These are phyloP conservation scores for Mystacides longicornis DNA, from an alignment of 2,888 invertebrate species.

Conservation along the genomic window DNA sequence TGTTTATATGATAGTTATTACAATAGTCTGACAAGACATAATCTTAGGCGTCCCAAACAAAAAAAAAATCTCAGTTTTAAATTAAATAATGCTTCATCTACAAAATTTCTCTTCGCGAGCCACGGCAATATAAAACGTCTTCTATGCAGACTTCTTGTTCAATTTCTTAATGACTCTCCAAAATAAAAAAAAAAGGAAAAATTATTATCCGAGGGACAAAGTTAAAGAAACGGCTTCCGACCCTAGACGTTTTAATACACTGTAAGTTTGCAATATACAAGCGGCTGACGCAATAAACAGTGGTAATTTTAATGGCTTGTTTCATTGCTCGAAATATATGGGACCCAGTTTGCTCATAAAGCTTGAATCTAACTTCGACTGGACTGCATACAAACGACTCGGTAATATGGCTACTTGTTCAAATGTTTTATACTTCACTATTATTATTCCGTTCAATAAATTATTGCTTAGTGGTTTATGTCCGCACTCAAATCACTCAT, in stretches of 20 bases:
- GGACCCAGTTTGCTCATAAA: slow-evolving; percentile 22
- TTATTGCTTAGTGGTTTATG: too few species aligned
- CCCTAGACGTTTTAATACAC: neutral
- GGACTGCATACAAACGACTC: slow-evolving; percentile 14
- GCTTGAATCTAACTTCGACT: slow-evolving; percentile 23
- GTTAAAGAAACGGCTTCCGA: neutral
- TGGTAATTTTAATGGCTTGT: slow-evolving; percentile 27
- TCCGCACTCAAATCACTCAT: too few species aligned
- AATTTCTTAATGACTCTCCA: slow-evolving; percentile 1
- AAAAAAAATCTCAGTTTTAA: too few species aligned
- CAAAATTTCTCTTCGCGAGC: neutral
- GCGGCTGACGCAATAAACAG: slow-evolving; percentile 23
- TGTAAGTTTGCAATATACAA: slow-evolving; percentile 2
- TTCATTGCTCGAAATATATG: slow-evolving; percentile 25
- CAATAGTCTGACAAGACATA: too few species aligned
- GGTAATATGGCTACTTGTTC: neutral
- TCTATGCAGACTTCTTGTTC: too few species aligned
- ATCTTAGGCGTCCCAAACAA: too few species aligned
- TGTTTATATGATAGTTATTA: too few species aligned
- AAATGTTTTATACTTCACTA: neutral
- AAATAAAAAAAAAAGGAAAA: neutral
- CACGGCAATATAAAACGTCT: too few species aligned
- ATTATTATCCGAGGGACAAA: neutral
- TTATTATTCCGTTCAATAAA: too few species aligned
- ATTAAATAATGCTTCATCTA: too few species aligned